Evolutionary conservation across 1,140 invertebrate species (phyloP).

Genomic region (Idris sp.): DNA sequence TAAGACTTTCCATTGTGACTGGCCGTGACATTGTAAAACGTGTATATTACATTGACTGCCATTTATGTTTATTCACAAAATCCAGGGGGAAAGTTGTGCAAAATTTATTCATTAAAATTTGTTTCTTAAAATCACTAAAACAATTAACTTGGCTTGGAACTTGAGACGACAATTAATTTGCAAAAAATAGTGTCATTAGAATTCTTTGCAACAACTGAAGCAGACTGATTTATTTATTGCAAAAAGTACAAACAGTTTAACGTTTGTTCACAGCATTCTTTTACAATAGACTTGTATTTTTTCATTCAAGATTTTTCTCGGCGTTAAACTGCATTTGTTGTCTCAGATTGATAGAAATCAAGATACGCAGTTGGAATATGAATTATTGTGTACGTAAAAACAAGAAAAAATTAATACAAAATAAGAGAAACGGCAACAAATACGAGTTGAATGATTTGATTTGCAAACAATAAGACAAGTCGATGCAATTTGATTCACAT

Average conservation of each 20-base stretch:
- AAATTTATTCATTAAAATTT: slow-evolving; percentile 19
- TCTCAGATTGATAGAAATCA: too few species aligned
- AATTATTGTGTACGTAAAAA: slow-evolving; percentile 6
- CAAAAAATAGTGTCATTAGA: too few species aligned
- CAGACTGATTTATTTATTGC: too few species aligned
- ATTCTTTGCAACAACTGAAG: too few species aligned
- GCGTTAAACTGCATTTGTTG: too few species aligned
- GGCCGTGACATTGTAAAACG: slow-evolving; percentile 51
- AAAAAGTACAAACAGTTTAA: too few species aligned
- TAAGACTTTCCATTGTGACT: slow-evolving; percentile 60
- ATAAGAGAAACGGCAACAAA: slow-evolving; percentile 12
- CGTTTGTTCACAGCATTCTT: too few species aligned
- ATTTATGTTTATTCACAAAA: slow-evolving; percentile 41
- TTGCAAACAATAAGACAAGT: slow-evolving; percentile 19
- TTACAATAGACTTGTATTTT: too few species aligned
- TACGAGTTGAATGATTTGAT: slow-evolving; percentile 12
- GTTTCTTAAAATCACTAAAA: too few species aligned
- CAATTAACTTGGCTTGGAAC: too few species aligned
- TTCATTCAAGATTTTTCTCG: too few species aligned
- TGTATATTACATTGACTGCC: slow-evolving; percentile 54
- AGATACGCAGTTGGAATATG: slow-evolving; percentile 28
- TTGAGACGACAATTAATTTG: too few species aligned
- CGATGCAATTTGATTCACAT: slow-evolving; percentile 8
- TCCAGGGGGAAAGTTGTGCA: slow-evolving; percentile 43
- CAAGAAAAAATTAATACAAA: neutral